Evolutionary conservation across 2,113 vertebrate genomes (phyloP).

Genomic region (Heteronetta atricapilla): DNA sequence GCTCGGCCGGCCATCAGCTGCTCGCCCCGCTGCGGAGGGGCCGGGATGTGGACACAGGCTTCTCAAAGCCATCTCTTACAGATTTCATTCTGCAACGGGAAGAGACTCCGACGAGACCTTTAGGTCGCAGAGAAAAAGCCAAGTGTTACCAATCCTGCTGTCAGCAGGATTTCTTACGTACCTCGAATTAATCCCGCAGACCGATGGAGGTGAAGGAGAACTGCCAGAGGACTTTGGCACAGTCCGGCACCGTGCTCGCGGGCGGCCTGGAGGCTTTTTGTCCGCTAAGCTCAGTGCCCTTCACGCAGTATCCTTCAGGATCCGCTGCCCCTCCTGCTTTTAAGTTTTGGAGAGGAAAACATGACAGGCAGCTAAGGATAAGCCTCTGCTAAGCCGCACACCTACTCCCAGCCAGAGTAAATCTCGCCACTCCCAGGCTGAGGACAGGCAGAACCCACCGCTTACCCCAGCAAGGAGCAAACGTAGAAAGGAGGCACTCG

Average conservation of each 20-base stretch:
- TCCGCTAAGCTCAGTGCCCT: background rate
- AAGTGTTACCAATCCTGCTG: background rate
- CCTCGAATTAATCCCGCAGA: background rate
- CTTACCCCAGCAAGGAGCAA: background rate
- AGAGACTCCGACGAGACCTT: accelerated
- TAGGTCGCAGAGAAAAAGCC: background rate
- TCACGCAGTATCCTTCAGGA: background rate
- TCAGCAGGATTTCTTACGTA: accelerated
- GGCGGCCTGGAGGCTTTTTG: accelerated
- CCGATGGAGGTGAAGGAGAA: background rate
- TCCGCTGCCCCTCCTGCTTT: background rate
- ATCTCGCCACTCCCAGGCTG: accelerated
- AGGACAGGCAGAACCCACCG: accelerated
- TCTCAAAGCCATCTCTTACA: background rate
- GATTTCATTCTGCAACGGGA: background rate
- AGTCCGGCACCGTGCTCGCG: accelerated
- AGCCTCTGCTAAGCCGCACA: background rate
- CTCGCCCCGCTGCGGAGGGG: background rate
- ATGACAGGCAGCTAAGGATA: background rate
- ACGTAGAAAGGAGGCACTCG: accelerated
- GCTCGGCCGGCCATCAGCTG: accelerated
- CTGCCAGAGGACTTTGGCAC: background rate
- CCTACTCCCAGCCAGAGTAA: background rate
- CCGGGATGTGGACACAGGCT: accelerated
- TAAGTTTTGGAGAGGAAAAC: background rate